Base-by-base conservation (phyloP, 2,797 vertebrate genomes). In the Aviceda cuculoides region DNA sequence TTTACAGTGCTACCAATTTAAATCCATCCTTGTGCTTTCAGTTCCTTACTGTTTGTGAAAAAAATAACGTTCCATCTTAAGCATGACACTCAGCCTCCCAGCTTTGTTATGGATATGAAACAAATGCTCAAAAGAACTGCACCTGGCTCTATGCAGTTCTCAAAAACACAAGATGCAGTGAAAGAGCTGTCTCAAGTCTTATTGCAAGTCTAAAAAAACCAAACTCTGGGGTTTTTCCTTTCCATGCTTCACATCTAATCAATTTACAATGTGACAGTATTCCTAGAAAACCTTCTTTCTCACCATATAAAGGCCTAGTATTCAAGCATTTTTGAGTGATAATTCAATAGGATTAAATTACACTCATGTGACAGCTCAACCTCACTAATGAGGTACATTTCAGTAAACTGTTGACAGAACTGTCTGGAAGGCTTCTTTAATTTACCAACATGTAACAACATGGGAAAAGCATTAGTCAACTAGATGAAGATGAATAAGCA, bases 361-460 rank as follows among this genome's bases (percentile, higher is more conserved):
- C 94, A 97, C 94, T 95, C 94, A 74, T 97, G 96, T 98, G 98
- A 98, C 98, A 98, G 97, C 96, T 98, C 94, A 97, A 86, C 97
- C 96, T 97, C 97, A 96, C 98, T 98, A 98, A 99, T 98, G 98
- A 98, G 98, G 96, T 97, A 95, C 97, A 93, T 98, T 98, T 98
- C 97, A 97, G 98, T 98, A 98, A 98, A 98, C 97, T 98, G 98
- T 99, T 99, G 98, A 98, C 98, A 98, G 98, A 98, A 97, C 95
- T 98, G 98, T 98, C 98, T 97, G 97, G 96, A 97, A 97, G 97
- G 92, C 94, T 98, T 97, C 98, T 98, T 98, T 99, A 98, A 99
- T 99, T 98, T 98, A 98, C 98, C 98, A 98, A 98, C 97, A 98
- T 98, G 97, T 97, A 98, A 98, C 97, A 98, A 98, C 98, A 96